phyloP scores from a whole-genome alignment of 2,888 invertebrate genomes.

The Pollenia amentaria region DNA sequence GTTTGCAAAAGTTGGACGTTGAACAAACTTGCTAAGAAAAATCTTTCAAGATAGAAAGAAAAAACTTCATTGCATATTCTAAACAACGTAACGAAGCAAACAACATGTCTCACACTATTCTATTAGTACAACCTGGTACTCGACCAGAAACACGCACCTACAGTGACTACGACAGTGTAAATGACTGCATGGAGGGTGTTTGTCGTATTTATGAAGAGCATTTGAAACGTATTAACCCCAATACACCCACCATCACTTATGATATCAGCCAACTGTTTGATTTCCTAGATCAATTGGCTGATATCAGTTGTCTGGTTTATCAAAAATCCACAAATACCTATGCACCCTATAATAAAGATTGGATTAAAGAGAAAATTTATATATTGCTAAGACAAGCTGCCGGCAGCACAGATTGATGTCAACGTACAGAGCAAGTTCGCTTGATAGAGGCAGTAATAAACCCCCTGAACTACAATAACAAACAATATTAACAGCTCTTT shows the following conservation, averaged over 20 bases:
- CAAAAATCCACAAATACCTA: slow-evolving; percentile 98
- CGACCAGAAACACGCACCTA: slow-evolving; percentile 98
- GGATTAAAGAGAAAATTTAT: slow-evolving; percentile 99
- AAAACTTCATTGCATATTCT: neutral
- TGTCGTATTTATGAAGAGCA: slow-evolving; percentile 99
- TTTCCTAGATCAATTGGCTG: slow-evolving; percentile 98
- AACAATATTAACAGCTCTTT: slow-evolving; percentile 36
- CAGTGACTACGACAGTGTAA: slow-evolving; percentile 98
- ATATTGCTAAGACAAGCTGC: slow-evolving; percentile 96
- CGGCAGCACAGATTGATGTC: slow-evolving; percentile 83
- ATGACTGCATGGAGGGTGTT: slow-evolving; percentile 99
- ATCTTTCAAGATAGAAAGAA: slow-evolving; percentile 7
- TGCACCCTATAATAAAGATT: slow-evolving; percentile 99
- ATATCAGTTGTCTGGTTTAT: slow-evolving; percentile 97
- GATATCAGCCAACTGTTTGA: slow-evolving; percentile 99
- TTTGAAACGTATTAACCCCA: slow-evolving; percentile 96
- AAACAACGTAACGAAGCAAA: neutral
- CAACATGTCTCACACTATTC: slow-evolving; percentile 96
- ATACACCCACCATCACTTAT: slow-evolving; percentile 98
- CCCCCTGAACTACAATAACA: slow-evolving; percentile 13
- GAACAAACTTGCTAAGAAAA: neutral
- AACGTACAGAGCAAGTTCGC: neutral
- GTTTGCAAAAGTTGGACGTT: neutral
- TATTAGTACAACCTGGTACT: slow-evolving; percentile 96
- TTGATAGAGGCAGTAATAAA: slow-evolving; percentile 2